Evolutionary conservation across 35 echinoderm and acorn worm genomes (phyloP), one percentile per base, ranked within the genome.

Genomic region (Hemicentrotus pulcherrimus): DNA sequence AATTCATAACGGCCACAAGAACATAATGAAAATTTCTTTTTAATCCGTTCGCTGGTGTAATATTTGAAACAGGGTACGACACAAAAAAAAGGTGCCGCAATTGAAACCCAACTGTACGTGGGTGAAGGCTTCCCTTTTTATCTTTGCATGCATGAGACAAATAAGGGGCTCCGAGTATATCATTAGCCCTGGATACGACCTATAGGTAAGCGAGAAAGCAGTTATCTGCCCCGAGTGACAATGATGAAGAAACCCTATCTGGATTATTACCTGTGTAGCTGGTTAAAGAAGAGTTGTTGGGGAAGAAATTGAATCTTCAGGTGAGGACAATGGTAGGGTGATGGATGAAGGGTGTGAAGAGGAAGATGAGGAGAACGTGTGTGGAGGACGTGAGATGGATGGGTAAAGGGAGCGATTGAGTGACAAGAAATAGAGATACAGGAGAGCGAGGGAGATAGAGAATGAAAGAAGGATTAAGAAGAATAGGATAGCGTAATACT

Each of bases 261-360:
- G 65, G 65, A 78, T 78, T 78, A 78, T 78, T 78, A 78, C 65
- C 65, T 78, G 65, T 78, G 65, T 78, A n/a, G 65, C 65, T 78
- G 65, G 65, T 78, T 78, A 30, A 30, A 78, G 65, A 78, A 78
- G 65, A 78, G 65, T 28, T 78, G 65, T 78, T n/a, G 65, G 65
- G 61, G 65, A 18, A 78, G 65, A 78, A 78, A 78, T 78, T 78
- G 65, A 78, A 78, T 78, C 65, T 78, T 78, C 65, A 78, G 65
- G 65, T 78, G 65, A 78, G 65, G 65, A 78, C 65, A 78, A 78
- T 78, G 65, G 19, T 22, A 78, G 65, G 65, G 19, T 78, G 65
- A 78, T 78, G 19, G 65, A 78, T 78, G 65, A 78, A 78, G 65
- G 65, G 65, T 78, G 28, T n/a, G 65, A 78, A 78, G 24, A 78